Conservation (phyloP, 2,888 invertebrate genomes). For the Macaria notata region DNA sequence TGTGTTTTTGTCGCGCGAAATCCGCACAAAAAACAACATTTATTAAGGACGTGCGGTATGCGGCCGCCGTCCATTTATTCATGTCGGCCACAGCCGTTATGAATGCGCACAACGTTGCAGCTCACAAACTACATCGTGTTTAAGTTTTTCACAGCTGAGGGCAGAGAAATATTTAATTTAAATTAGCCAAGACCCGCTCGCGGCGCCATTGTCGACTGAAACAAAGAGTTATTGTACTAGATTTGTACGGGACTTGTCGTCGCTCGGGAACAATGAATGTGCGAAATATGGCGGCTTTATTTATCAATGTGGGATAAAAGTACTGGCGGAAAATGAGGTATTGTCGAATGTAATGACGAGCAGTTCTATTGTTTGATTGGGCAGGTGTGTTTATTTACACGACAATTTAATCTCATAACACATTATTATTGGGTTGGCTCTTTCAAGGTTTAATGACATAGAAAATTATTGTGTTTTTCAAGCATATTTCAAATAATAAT, state of each 20-base stretch:
- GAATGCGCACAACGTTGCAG: constrained; percentile 56
- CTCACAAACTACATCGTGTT: constrained; percentile 43
- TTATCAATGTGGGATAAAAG: constrained; percentile 13
- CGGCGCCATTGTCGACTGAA: constrained; percentile 32
- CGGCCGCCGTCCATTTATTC: constrained; percentile 60
- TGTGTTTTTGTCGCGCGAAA: background rate
- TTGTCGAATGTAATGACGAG: background rate
- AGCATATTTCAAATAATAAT: too few species aligned
- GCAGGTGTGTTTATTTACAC: too few species aligned
- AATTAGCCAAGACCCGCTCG: constrained; percentile 39
- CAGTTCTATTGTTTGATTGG: background rate
- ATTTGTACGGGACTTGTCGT: constrained; percentile 25
- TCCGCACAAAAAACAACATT: constrained; percentile 34
- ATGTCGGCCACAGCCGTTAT: constrained; percentile 58
- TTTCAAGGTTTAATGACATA: too few species aligned
- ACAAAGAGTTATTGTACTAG: constrained; percentile 34
- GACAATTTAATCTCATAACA: too few species aligned
- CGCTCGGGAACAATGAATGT: constrained; percentile 18
- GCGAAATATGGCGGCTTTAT: constrained; percentile 17
- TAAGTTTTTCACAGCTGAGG: constrained; percentile 40
- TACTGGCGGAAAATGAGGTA: background rate
- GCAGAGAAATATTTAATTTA: constrained; percentile 49
- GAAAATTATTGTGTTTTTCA: too few species aligned
- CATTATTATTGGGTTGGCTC: too few species aligned
- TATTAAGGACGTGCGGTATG: constrained; percentile 39